Base-by-base conservation (phyloP, 2,888 invertebrate species). In the Diplazon laetatorius region DNA sequence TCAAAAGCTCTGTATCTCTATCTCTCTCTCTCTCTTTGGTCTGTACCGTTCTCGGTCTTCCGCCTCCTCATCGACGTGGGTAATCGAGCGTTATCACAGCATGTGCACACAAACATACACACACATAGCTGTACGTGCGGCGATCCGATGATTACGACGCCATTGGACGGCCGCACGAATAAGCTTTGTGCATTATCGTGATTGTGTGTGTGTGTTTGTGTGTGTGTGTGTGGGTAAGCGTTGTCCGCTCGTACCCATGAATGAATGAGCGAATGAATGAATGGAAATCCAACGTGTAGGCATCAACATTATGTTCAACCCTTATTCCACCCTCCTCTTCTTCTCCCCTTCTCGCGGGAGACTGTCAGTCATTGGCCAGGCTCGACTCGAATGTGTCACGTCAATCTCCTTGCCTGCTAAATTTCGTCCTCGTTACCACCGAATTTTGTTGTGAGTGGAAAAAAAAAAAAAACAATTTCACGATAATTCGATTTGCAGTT, bases 51-150 rank as follows among this genome's bases (percentile, higher is more conserved):
- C 50, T 46, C 48, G 57, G 20, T 25, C 46, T 76, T 70, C 69
- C 76, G 76, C 70, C 70, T 71, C 70, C 69, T 65, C 76, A 71
- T 59, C 55, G 63, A 63, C 70, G 71, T 70, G 70, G 71, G 57
- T 70, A 46, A 48, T 59, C 65, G 50, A 71, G 75, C 57, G 63
- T 76, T 65, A 44, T 44, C 70, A 44, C 16, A 9, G 50, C 12
- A 12, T 50, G 3, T 16, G 22, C 52, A 4, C 52, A 22, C 22
- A 48, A 52, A 30, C n/a, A 2, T 18, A 8, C 30, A 14, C 25
- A 35, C 55, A 14, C 35, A 30, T 55, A 9, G 6, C 9, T 37
- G 5, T 52, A 52, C 5, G 8, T 9, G 8, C 46, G 25, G 22
- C 20, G 25, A 25, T 25, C 10, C 52, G n/a, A 25, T n/a, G 52